A percentile compares a stretch with the other conserved stretches of the same genome.
These are phyloP conservation scores for Spialia ferax DNA, from an alignment of 2,888 invertebrate species.

Conservation along the genomic window DNA sequence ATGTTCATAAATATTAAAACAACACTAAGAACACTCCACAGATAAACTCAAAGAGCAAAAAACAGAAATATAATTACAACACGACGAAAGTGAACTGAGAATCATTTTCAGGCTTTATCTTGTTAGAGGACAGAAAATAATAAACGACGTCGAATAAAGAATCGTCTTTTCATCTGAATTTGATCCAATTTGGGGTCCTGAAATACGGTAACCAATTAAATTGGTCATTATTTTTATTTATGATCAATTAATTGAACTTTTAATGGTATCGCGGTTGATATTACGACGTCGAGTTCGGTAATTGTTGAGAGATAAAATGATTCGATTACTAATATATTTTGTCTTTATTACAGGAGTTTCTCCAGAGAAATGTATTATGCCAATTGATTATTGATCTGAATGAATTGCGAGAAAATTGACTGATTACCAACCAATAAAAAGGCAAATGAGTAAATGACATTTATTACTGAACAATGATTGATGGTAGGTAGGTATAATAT, in stretches of 20 bases:
- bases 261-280: conserved; percentile 26
- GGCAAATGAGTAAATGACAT: too few species aligned
- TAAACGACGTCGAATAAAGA: conserved; percentile 33
- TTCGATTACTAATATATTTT: conserved; percentile 16
- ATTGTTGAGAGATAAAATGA: conserved; percentile 30
- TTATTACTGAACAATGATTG: too few species aligned
- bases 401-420: too few species aligned
- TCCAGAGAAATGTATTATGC: background rate
- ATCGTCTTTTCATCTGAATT: conserved; percentile 31
- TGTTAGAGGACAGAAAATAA: conserved; percentile 35
- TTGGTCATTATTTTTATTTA: conserved; percentile 40
- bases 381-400: background rate
- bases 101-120: conserved; percentile 31
- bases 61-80: conserved; percentile 29
- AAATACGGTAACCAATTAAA: conserved; percentile 39
- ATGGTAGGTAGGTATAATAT: too few species aligned
- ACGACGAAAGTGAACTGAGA: conserved; percentile 31
- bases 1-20: background rate
- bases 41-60: conserved; percentile 1
- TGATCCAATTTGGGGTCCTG: conserved; percentile 34
- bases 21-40: background rate
- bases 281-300: conserved; percentile 22
- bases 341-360: background rate
- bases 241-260: conserved; percentile 39
- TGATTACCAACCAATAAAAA: too few species aligned